Conservation (phyloP, 2,797 vertebrate species). For the Peromyscus nudipes region DNA sequence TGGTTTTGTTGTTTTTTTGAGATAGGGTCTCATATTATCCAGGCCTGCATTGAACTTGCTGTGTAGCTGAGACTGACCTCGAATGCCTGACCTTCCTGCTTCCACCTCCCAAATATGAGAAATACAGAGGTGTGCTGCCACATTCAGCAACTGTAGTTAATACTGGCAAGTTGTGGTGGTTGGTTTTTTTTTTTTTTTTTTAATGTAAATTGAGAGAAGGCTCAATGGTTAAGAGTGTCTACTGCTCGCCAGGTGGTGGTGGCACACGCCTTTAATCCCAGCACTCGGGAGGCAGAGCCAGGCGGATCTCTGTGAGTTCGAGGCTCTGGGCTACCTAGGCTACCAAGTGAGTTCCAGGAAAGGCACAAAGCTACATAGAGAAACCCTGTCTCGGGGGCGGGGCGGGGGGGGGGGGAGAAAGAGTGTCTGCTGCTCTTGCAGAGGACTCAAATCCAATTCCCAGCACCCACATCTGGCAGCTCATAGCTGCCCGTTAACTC, state of each 20-base stretch:
- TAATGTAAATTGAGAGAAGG: neutral
- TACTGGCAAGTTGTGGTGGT: neutral
- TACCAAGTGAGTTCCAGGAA: too few relatives aligned
- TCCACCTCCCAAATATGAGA: neutral
- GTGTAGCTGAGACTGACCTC: neutral
- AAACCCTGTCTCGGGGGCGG: too few relatives aligned
- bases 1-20: neutral
- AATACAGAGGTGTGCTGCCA: neutral
- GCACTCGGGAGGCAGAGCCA: too few relatives aligned
- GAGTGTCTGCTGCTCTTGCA: neutral
- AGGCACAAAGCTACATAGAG: too few relatives aligned
- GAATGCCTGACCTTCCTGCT: neutral
- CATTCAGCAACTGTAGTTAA: neutral
- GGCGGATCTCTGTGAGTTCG: too few relatives aligned
- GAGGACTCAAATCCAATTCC: neutral
- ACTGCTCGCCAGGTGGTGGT: neutral
- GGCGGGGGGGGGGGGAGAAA: too few relatives aligned
- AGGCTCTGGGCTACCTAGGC: too few relatives aligned
- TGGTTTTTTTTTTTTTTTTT: too few relatives aligned
- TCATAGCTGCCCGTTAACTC: neutral
- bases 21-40: neutral
- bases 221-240: neutral
- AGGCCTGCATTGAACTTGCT: neutral
- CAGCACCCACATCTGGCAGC: neutral
- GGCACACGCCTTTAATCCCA: too few relatives aligned